phyloP scores from a whole-genome alignment of 30 jellyfish, hydroid and myxozoan species.

The Morbakka virulenta region DNA sequence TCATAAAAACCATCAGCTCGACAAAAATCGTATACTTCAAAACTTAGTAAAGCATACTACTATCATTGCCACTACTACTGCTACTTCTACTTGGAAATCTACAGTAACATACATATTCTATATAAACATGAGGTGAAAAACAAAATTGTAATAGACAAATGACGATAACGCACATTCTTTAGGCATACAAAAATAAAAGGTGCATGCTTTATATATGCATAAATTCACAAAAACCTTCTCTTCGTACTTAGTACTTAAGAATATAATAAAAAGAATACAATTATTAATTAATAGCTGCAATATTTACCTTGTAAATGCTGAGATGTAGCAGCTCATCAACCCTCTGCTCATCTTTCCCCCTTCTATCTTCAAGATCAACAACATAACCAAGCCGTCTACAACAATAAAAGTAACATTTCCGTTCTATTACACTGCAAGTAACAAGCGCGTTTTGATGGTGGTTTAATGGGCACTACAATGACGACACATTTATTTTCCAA shows the following conservation, averaged over 20 bases:
- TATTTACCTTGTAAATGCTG: constrained; percentile 72
- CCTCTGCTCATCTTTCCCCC: constrained; percentile 96
- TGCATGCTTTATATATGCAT: no score
- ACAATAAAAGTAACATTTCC: neutral
- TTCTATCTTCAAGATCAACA: constrained; percentile 85
- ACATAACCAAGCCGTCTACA: constrained; percentile 87
- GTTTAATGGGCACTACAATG: neutral
- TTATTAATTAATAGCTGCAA: neutral
- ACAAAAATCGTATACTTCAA: no score
- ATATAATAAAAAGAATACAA: no score
- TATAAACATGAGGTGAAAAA: neutral
- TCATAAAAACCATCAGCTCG: no score
- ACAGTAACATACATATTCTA: no score
- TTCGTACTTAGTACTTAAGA: no score
- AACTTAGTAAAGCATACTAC: no score
- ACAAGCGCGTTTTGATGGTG: neutral
- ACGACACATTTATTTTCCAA: neutral
- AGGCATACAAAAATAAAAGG: neutral
- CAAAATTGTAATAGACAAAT: neutral
- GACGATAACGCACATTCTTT: neutral
- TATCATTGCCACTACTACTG: no score
- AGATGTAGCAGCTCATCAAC: constrained; percentile 92
- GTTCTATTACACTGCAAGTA: neutral
- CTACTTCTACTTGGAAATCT: no score
- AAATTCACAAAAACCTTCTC: no score